Evolutionary conservation across 2,113 vertebrate genomes (phyloP).

Genomic region (Eonycteris spelaea): DNA sequence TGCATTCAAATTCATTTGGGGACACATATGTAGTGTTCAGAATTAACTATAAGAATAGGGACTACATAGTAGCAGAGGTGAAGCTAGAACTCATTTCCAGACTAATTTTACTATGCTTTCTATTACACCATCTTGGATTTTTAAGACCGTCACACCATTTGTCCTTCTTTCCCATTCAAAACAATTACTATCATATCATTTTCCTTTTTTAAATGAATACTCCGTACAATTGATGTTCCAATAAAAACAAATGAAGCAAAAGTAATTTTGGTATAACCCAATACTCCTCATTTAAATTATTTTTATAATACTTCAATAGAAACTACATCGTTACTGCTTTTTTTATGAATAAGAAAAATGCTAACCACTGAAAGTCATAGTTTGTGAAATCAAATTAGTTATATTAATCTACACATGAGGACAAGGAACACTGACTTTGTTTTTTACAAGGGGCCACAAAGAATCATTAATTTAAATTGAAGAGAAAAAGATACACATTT

Average conservation of each 20-base stretch:
- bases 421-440: background rate
- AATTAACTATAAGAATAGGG: background rate
- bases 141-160: background rate
- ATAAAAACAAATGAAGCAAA: background rate
- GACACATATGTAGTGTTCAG: background rate
- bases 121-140: background rate
- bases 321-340: background rate
- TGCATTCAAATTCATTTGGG: background rate
- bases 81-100: background rate
- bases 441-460: background rate
- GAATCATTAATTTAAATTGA: background rate
- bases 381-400: background rate
- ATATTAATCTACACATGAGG: background rate
- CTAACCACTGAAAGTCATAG: background rate
- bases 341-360: background rate
- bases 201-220: background rate
- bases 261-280: background rate
- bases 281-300: background rate
- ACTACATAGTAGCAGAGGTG: background rate
- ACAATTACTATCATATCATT: conserved; percentile 5
- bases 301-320: background rate
- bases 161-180: background rate
- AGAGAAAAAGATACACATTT: background rate
- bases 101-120: background rate
- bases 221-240: background rate